Evolutionary conservation across 2,888 invertebrate genomes (phyloP), one percentile per base, ranked within the genome.

Genomic region (Notodonta ziczac): DNA sequence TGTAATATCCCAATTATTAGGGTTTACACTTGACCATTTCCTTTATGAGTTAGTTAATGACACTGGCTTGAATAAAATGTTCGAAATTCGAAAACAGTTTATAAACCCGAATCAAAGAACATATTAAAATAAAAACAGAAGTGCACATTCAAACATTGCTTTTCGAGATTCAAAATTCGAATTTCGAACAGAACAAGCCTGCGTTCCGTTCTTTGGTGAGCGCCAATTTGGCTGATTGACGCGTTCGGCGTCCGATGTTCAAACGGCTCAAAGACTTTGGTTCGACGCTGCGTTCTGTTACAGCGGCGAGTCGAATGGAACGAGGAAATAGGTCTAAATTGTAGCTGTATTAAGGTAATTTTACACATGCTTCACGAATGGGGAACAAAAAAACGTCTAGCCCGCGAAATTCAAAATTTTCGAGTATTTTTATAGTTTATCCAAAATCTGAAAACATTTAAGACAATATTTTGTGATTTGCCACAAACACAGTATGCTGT

Each of bases 201-300:
- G 73, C 81, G 82, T 83, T 84, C 80, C 81, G 87, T 89, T 91
- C 90, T 89, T 88, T 87, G 87, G 79, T 70, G 79, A 77, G 78
- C 84, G 87, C 87, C 91, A 91, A 92, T 92, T 92, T 90, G 87
- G 75, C 89, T 92, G 92, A 92, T 92, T 91, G 92, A 91, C 87
- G 90, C 83, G 66, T 40, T 67, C 82, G 71, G 72, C 73, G 72
- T 87, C 90, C 85, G 86, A 83, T 88, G 86, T 90, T 83, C 90
- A 91, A 89, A 92, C 85, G 74, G 85, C 87, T 88, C 90, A 91
- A 91, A 92, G 91, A 90, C 91, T 84, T 77, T 66, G 69, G 44
- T 67, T 57, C 46, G 59, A 63, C 68, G 61, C 56, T 73, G 74
- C 78, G 78, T 82, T 77, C 70, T 76, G 70, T 81, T 80, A 74